Evolutionary conservation across 2,797 vertebrate species (phyloP).

Genomic region (Myripristis murdjan): DNA sequence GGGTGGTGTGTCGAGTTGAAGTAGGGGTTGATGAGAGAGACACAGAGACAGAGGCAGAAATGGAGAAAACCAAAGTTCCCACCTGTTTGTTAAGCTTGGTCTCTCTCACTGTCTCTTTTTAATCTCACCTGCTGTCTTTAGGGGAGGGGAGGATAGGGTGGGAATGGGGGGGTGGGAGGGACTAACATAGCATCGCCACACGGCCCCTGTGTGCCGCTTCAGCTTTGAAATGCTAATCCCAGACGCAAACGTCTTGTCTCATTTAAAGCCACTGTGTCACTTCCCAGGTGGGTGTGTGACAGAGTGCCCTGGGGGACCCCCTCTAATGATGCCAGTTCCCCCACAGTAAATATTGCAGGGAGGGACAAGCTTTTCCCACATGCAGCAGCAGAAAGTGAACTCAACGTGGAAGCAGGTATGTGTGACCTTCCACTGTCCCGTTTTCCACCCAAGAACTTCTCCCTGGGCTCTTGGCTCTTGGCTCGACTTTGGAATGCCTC

Average conservation of each 20-base stretch:
- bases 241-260: constrained; percentile 82
- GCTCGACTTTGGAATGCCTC: constrained; percentile 55
- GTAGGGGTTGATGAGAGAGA: constrained; percentile 37
- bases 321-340: constrained; percentile 75
- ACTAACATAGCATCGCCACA: constrained; percentile 59
- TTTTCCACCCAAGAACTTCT: constrained; percentile 60
- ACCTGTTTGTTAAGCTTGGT: constrained; percentile 70
- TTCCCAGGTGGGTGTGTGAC: constrained; percentile 84
- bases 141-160: not conserved
- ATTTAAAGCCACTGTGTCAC: constrained; percentile 85
- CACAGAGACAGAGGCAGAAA: constrained; percentile 40
- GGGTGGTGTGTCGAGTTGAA: constrained; percentile 29
- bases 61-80: constrained; percentile 63
- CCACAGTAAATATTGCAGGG: constrained; percentile 79
- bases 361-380: constrained; percentile 70
- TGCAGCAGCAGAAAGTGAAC: constrained; percentile 75
- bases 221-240: constrained; percentile 86
- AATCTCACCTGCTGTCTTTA: constrained; percentile 70
- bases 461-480: constrained; percentile 49
- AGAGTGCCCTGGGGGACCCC: constrained; percentile 77
- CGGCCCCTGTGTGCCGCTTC: constrained; percentile 65
- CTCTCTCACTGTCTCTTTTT: constrained; percentile 63
- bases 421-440: constrained; percentile 78
- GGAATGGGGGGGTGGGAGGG: constrained; percentile 9
- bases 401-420: constrained; percentile 61